Base-by-base conservation (phyloP, 2,797 vertebrate genomes). In the Channa striata region DNA sequence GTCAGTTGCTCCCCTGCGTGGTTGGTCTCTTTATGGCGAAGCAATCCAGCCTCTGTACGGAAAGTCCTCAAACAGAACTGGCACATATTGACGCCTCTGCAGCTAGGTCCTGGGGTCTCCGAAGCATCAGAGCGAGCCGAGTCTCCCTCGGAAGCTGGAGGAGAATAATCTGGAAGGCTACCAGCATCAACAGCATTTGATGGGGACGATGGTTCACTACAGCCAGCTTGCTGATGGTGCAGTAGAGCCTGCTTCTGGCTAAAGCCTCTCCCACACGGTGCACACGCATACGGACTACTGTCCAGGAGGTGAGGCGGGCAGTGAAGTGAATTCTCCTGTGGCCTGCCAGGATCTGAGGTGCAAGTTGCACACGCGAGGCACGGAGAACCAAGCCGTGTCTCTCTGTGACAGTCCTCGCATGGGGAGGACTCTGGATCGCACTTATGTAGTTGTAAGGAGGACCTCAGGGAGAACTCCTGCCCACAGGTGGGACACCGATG, bases 191-290 rank as follows among this genome's bases (percentile, higher is more conserved):
- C 73, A 2, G 48, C 30, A 11, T 67, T 62, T 1, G 74, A 70
- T 0, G 72, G 48, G 0, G 72, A 74, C 0, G 74, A 48, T 1
- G 72, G 82, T 61, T 88, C 72, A 16, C 86, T 79, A 53, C 88
- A 92, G 6, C 89, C 90, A 0, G 91, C 91, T 78, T 94, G 92
- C 78, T 94, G 93, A 66, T 94, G 93, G 58, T 90, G 88, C 51
- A 94, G 78, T 61, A 94, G 71, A 21, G 92, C 92, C 73, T 93
- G 90, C 51, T 93, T 94, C 62, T 93, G 92, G 67, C 78, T 86
- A 74, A 94, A 94, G 21, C 90, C 86, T 64, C 82, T 82, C 19
- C 94, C 93, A 40, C 93, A 94, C 0, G 77, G 92, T 1, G 91
- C 91, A n/a, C 94, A 94, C 0, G 87, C 87, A 5, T 93, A 94